Base-by-base conservation (phyloP, 2,113 vertebrate genomes). In the Elachura formosa region DNA sequence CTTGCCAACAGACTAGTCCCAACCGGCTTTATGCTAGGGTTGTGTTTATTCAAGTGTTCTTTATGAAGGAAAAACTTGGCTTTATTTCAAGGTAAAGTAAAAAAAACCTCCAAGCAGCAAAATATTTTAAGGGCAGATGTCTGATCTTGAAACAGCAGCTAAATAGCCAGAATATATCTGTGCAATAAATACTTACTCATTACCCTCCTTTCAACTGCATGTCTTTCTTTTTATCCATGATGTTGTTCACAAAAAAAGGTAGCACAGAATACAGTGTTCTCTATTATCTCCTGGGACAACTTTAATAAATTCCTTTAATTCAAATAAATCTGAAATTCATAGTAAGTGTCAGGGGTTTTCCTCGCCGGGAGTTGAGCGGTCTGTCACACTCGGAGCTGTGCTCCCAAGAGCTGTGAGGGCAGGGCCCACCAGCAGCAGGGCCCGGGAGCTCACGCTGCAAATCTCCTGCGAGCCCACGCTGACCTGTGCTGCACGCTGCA, bases 41-140 rank as follows among this genome's bases (percentile, higher is more conserved):
- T 95, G 52, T 95, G 91, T 97, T 97, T 97, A 96, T 94, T 96
- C 89, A 97, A 94, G 95, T 96, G 77, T 96, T 97, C 96, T 95
- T 95, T 95, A 86, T 95, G 94, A 96, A 93, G 95, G 33, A 89
- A 63, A 93, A 88, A 80, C 63, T 96, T 87, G 96, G 93, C 93
- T 73, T 69, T 58, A 73, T 94, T 93, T 96, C 93, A 94, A 92
- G 83, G 85, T 61, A 93, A 96, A 92, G 87, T n/a, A 90, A 89
- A 92, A 92, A 90, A 92, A 95, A 80, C 58, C 73, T 96, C 67
- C 77, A 89, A 94, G 72, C 34, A 67, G 71, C 77, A 76, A 46
- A 69, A 67, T 95, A 83, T 83, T 96, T 96, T 95, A 94, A 87
- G 94, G 93, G 95, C 87, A 95, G 85, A 88, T 94, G 96, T 96